Percentiles rank a stretch among this genome's conserved stretches.
Evolutionary conservation across 2,113 vertebrate genomes (phyloP).

Genomic region (Axis porcinus): DNA sequence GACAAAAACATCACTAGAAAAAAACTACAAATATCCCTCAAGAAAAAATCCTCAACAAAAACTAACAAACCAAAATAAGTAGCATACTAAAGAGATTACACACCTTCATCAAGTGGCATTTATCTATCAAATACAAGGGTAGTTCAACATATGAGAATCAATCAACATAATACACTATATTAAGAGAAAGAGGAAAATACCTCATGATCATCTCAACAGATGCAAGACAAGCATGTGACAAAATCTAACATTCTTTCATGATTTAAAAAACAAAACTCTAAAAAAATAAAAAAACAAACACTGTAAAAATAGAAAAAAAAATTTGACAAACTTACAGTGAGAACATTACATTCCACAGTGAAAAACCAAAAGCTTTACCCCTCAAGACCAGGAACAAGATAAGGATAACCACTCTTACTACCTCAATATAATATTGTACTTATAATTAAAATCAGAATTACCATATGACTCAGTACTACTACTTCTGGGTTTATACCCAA

Average conservation of each 20-base stretch:
- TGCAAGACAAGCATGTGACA: not conserved
- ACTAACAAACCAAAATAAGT: not conserved
- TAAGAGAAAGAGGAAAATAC: not conserved
- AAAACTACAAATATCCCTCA: not conserved
- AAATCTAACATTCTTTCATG: not conserved
- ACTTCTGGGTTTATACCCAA: not conserved
- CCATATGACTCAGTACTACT: not conserved
- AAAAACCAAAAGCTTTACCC: not conserved
- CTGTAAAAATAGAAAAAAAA: not conserved
- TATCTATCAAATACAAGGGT: not conserved
- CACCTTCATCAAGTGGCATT: not conserved
- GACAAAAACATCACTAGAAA: not conserved
- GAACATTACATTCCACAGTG: not conserved
- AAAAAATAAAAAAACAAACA: not conserved
- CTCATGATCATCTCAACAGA: not conserved
- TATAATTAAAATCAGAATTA: not conserved
- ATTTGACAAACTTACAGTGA: not conserved
- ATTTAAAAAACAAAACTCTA: not conserved
- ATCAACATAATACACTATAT: not conserved
- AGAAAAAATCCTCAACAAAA: not conserved
- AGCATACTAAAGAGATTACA: not conserved
- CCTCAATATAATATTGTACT: not conserved
- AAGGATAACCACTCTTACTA: not conserved
- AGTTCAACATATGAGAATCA: not conserved
- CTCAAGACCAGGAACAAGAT: not conserved